Evolutionary conservation across 2,797 vertebrate species (phyloP), one percentile per base, ranked within the genome.

Genomic region (Fratercula arctica): DNA sequence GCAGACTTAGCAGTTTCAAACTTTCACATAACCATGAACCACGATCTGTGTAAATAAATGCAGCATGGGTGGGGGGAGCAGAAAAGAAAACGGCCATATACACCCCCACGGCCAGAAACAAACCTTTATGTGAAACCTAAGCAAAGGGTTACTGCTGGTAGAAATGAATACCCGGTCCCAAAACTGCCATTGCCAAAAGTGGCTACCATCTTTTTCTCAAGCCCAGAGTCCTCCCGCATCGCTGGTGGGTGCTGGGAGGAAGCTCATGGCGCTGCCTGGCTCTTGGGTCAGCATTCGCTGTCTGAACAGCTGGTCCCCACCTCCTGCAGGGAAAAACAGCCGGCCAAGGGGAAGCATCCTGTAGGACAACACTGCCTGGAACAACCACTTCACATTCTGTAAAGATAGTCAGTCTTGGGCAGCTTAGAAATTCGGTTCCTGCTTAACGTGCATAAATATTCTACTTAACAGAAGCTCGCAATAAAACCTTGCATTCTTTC

Each of bases 1-100:
- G 28, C 25, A 29, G 54, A 43, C 7, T 12, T 39, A 37, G 24
- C 48, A 20, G 39, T 29, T 68, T 53, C 53, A 79, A 60, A 67
- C 15, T 31, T n/a, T 6, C 57, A 2, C 13, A 8, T 41, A 35
- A 5, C 67, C 70, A 69, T 6, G 7, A 56, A 8, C 48, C 39
- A 31, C 0, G 1, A 45, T 4, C 60, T 56, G 35, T 4, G 28
- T 37, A 11, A 11, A 51, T 51, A 63, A 61, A 0, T 12, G 29
- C 43, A 64, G 69, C 68, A 45, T 41, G 35, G 19, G 7, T 25
- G 21, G 10, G 26, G 26, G 35, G 5, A 51, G 74, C 66, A 41
- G 74, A n/a, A 45, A 43, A 31, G 56, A 48, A 26, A 28, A 24
- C 85, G 79, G 0, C 45, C 41, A 24, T 5, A 7, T 9, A 3